Conservation (phyloP, 2,113 vertebrate genomes). For the Tragelaphus scriptus region DNA sequence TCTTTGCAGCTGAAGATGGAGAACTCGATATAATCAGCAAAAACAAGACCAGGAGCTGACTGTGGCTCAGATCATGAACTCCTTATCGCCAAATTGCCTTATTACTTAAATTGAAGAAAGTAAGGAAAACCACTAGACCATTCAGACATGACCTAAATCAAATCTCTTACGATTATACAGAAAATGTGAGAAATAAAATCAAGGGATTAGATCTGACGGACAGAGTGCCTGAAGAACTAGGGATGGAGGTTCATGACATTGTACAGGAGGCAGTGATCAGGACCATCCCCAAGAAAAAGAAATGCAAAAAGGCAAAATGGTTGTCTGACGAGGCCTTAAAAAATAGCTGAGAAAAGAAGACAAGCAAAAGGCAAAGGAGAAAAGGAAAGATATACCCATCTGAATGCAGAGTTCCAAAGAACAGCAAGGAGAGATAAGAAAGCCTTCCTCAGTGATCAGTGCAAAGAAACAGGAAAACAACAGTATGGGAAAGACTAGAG, state of each 20-base stretch:
- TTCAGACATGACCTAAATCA: neutral
- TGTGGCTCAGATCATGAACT: neutral
- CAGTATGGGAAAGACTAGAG: neutral
- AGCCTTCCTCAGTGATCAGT: neutral
- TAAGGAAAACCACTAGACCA: neutral
- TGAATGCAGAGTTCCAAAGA: neutral
- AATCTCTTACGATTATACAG: neutral
- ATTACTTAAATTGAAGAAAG: neutral
- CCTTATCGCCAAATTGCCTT: neutral
- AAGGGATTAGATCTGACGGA: neutral
- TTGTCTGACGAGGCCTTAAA: neutral
- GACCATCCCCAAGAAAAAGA: neutral
- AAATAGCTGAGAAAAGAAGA: neutral
- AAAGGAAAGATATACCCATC: neutral
- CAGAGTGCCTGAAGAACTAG: neutral
- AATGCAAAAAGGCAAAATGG: neutral
- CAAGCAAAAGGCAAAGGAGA: neutral
- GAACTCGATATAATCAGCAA: neutral
- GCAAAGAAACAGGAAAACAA: neutral
- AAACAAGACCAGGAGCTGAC: neutral
- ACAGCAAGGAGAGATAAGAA: neutral
- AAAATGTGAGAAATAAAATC: neutral
- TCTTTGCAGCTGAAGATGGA: neutral
- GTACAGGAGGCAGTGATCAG: neutral
- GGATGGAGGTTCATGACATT: neutral